Conservation (phyloP, 2,113 vertebrate species). For the Aspidoscelis tigris region DNA sequence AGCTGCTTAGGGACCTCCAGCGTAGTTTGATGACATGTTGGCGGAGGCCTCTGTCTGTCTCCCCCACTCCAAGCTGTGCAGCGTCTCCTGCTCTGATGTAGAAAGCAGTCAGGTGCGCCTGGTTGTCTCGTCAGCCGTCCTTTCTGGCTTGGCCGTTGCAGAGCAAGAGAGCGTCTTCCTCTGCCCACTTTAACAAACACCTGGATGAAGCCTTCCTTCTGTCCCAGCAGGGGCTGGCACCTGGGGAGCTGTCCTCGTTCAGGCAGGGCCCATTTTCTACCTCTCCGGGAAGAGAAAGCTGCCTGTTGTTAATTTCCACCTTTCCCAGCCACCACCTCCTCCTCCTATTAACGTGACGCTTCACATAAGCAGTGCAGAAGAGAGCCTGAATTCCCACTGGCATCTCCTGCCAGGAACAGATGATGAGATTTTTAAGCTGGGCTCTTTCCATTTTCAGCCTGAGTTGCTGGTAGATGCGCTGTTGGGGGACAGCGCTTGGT, state of each 20-base stretch:
- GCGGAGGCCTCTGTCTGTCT: background rate
- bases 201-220: background rate
- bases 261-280: background rate
- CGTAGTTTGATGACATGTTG: background rate
- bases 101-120: background rate
- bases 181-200: accelerated
- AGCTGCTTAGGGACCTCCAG: background rate
- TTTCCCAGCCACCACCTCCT: accelerated
- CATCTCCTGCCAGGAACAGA: background rate
- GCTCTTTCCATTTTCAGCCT: accelerated
- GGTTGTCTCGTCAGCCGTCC: accelerated
- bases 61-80: accelerated
- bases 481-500: background rate
- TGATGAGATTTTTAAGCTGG: background rate
- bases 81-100: accelerated
- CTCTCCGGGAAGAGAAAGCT: background rate
- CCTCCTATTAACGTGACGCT: background rate
- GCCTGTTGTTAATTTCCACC: accelerated
- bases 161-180: background rate
- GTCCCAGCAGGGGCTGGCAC: accelerated
- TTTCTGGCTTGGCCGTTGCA: background rate
- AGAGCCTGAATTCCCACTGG: background rate
- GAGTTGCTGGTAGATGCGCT: background rate
- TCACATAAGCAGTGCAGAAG: background rate
- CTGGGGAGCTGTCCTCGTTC: background rate